Evolutionary conservation across 2,888 invertebrate species (phyloP).

Genomic region (Fabriciana adippe): DNA sequence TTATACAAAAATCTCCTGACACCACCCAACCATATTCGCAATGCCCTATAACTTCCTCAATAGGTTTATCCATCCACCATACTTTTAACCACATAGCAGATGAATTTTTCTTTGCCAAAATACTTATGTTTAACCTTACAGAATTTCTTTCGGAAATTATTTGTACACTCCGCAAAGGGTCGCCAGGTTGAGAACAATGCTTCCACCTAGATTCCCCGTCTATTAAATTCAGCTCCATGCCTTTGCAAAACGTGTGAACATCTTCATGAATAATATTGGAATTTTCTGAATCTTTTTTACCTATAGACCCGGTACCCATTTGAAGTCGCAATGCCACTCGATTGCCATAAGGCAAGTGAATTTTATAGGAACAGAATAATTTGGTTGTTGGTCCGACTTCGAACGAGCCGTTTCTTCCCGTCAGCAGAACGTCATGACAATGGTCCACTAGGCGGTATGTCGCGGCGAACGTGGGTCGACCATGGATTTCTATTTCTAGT

Average conservation of each 20-base stretch:
- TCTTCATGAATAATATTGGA: conserved; percentile 69
- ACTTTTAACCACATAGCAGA: conserved; percentile 82
- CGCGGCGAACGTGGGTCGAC: conserved; percentile 85
- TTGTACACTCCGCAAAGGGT: conserved; percentile 81
- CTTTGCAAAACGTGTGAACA: conserved; percentile 71
- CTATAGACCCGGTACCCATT: conserved; percentile 77
- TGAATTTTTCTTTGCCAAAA: conserved; percentile 64
- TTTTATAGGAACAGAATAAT: conserved; percentile 85
- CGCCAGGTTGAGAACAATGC: conserved; percentile 83
- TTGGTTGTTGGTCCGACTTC: conserved; percentile 83
- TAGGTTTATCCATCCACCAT: conserved; percentile 84
- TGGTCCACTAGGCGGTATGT: conserved; percentile 86
- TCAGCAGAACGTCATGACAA: conserved; percentile 87
- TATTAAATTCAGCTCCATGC: conserved; percentile 81
- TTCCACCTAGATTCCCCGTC: conserved; percentile 83
- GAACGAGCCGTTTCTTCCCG: conserved; percentile 85
- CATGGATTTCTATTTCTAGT: conserved; percentile 82
- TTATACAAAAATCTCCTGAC: conserved; percentile 85
- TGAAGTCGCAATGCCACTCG: conserved; percentile 84
- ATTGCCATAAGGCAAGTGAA: conserved; percentile 87
- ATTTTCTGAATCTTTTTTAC: conserved; percentile 58
- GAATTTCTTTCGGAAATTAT: conserved; percentile 83
- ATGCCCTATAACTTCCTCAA: conserved; percentile 83
- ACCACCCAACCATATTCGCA: conserved; percentile 89
- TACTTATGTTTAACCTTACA: conserved; percentile 75